phyloP scores from a whole-genome alignment of 2,113 vertebrate species.

The Dicentrarchus labrax region DNA sequence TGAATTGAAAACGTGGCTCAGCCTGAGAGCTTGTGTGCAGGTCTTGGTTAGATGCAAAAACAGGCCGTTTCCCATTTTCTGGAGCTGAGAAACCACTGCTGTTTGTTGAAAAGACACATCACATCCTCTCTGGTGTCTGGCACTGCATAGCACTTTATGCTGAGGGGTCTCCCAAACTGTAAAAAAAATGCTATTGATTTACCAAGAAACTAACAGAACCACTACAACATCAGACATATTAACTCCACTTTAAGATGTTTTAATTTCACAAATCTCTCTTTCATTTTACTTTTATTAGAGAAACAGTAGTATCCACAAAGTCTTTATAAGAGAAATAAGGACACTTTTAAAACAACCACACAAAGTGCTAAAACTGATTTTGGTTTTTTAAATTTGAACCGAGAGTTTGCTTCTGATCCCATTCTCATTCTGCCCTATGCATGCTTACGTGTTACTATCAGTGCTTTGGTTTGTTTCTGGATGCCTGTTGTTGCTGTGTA shows the following conservation, averaged over 20 bases:
- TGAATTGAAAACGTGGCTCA: slow-evolving; percentile 59
- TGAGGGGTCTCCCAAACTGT: slow-evolving; percentile 65
- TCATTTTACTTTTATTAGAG: not conserved
- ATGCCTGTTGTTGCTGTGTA: slow-evolving; percentile 58
- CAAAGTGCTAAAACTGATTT: slow-evolving; percentile 30
- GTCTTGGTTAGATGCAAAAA: slow-evolving; percentile 85
- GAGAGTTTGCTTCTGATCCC: slow-evolving; percentile 34
- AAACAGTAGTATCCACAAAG: not conserved
- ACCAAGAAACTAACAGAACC: slow-evolving; percentile 26
- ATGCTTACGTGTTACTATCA: slow-evolving; percentile 67
- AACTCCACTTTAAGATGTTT: slow-evolving; percentile 13
- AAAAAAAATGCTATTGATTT: not conserved
- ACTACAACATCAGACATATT: slow-evolving; percentile 2
- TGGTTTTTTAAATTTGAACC: slow-evolving; percentile 26
- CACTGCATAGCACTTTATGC: slow-evolving; percentile 81
- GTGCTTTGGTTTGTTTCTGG: slow-evolving; percentile 58
- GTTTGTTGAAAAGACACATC: slow-evolving; percentile 41
- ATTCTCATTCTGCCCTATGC: slow-evolving; percentile 60
- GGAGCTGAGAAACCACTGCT: slow-evolving; percentile 84
- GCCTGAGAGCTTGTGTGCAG: slow-evolving; percentile 47
- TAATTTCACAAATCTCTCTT: slow-evolving; percentile 5
- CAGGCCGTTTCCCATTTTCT: slow-evolving; percentile 86
- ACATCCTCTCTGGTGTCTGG: slow-evolving; percentile 49
- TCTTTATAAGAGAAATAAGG: slow-evolving; percentile 5
- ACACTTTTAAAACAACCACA: slow-evolving; percentile 26